Evolutionary conservation across 2,797 vertebrate species (phyloP).

Genomic region (Phalanger gymnotis): DNA sequence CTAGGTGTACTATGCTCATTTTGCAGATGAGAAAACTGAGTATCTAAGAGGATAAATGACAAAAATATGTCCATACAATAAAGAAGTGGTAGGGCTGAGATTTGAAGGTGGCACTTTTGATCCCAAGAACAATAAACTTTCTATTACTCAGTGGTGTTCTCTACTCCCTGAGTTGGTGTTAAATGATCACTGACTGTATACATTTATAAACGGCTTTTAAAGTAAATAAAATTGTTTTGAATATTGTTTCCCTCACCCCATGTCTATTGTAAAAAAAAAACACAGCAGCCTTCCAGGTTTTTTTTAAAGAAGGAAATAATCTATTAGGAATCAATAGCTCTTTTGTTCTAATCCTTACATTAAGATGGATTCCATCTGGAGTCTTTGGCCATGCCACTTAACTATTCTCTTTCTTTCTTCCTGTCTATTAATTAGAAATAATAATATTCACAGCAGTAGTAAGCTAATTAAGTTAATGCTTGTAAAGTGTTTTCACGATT

Average conservation of each 20-base stretch:
- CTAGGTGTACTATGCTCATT: not conserved
- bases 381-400: not conserved
- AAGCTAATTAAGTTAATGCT: not conserved
- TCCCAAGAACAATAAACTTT: not conserved
- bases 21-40: not conserved
- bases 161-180: not conserved
- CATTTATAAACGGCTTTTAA: not conserved
- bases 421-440: not conserved
- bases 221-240: not conserved
- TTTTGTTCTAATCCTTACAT: not conserved
- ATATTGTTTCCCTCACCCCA: not conserved
- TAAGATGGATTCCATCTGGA: not conserved
- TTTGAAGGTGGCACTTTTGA: not conserved
- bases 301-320: not conserved
- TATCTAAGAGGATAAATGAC: not conserved
- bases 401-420: not conserved
- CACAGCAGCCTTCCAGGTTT: not conserved
- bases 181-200: not conserved
- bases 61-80: not conserved
- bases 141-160: not conserved
- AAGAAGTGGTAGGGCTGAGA: not conserved
- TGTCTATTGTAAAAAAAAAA: not conserved
- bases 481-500: not conserved
- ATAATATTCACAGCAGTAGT: not conserved
- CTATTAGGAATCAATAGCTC: not conserved